Conservation (phyloP, 2,797 vertebrate species). For the Myiotriccus ornatus region DNA sequence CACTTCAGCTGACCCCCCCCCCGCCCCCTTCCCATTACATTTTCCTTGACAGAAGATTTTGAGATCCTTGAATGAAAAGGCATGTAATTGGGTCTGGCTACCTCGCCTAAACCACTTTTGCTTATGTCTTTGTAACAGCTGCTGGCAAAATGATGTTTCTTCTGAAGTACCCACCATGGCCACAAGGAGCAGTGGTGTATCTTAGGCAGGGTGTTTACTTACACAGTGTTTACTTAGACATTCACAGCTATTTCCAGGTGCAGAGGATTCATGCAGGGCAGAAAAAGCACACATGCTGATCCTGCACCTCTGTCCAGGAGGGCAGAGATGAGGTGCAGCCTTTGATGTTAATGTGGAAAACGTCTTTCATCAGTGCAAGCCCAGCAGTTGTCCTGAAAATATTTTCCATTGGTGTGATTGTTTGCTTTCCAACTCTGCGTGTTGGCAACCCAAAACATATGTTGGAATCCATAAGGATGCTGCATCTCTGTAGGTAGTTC, state of each 20-base stretch:
- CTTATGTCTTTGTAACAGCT: not conserved
- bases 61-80: not conserved
- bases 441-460: not conserved
- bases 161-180: rapidly evolving
- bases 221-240: not conserved
- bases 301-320: rapidly evolving
- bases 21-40: not conserved
- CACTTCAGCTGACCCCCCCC: not conserved
- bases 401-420: not conserved
- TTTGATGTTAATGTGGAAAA: not conserved
- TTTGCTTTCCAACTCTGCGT: not conserved
- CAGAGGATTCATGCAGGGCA: not conserved
- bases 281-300: not conserved
- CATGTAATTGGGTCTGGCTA: rapidly evolving
- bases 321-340: not conserved
- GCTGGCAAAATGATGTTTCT: not conserved
- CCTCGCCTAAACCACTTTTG: not conserved
- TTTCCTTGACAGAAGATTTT: not conserved
- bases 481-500: not conserved
- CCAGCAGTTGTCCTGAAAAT: not conserved
- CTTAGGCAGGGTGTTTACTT: not conserved
- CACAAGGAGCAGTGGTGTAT: not conserved
- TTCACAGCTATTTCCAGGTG: not conserved
- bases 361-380: not conserved
- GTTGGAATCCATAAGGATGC: not conserved